Conservation (phyloP, 1,140 invertebrate species). For the Bradysia coprophila region DNA sequence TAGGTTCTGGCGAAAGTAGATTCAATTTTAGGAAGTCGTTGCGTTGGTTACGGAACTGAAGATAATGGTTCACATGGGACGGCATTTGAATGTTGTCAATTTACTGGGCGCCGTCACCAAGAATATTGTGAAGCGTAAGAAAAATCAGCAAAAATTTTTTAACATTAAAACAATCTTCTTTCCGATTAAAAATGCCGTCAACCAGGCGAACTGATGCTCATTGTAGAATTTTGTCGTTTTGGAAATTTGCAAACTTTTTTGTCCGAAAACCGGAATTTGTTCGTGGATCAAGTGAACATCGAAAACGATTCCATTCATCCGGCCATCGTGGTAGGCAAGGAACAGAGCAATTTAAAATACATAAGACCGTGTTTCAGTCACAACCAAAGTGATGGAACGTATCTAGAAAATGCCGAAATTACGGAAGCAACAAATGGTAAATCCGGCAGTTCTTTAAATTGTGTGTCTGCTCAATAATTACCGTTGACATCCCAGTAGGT, state of each 20-base stretch:
- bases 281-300: constrained; percentile 61
- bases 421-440: too few species aligned
- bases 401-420: too few species aligned
- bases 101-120: constrained; percentile 83
- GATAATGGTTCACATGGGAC: constrained; percentile 86
- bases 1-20: background rate
- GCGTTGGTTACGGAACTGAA: constrained; percentile 81
- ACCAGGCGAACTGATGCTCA: constrained; percentile 63
- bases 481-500: constrained; percentile 19
- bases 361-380: too few species aligned
- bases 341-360: too few species aligned
- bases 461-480: constrained; percentile 11
- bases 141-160: too few species aligned
- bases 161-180: background rate
- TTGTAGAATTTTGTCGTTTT: constrained; percentile 84
- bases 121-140: constrained; percentile 72
- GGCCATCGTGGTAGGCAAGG: constrained; percentile 22
- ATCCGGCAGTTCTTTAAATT: too few species aligned
- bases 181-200: background rate
- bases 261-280: constrained; percentile 50
- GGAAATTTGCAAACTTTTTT: constrained; percentile 82
- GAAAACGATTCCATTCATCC: constrained; percentile 43
- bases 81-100: constrained; percentile 90
- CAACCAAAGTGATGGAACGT: too few species aligned
- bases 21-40: constrained; percentile 36